phyloP scores from a whole-genome alignment of 2,888 invertebrate genomes.

The Ennomos erosarius region DNA sequence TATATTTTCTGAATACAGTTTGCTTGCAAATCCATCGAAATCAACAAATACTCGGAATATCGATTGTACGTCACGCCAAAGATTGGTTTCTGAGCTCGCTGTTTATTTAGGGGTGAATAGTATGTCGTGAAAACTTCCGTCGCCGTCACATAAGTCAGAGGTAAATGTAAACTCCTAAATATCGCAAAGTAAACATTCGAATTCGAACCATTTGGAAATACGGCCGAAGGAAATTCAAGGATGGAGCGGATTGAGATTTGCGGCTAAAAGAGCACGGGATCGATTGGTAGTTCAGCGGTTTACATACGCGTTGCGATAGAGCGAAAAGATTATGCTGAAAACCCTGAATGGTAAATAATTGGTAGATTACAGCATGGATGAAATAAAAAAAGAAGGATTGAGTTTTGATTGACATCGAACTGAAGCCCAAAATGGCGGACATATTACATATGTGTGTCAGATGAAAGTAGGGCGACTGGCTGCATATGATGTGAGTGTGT shows the following conservation, averaged over 20 bases:
- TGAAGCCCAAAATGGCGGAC: no score
- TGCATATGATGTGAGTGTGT: no score
- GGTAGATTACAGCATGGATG: no score
- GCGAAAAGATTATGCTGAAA: no score
- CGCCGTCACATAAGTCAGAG: slow-evolving; percentile 50
- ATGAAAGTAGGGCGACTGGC: no score
- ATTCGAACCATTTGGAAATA: slow-evolving; percentile 63
- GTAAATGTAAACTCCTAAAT: slow-evolving; percentile 57
- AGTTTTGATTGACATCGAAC: no score
- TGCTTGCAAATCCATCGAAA: slow-evolving; percentile 24
- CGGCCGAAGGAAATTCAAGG: slow-evolving; percentile 41
- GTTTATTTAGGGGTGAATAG: slow-evolving; percentile 28
- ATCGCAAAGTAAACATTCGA: slow-evolving; percentile 71
- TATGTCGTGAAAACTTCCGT: slow-evolving; percentile 33
- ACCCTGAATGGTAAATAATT: no score
- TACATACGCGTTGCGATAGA: background rate
- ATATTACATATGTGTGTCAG: no score
- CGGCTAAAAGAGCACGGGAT: slow-evolving; percentile 15
- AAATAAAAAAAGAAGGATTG: no score
- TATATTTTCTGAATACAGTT: slow-evolving; percentile 13
- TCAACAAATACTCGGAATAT: slow-evolving; percentile 33
- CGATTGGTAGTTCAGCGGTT: slow-evolving; percentile 19
- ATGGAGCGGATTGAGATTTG: slow-evolving; percentile 23
- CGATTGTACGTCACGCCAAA: slow-evolving; percentile 30
- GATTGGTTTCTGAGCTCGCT: slow-evolving; percentile 33